phyloP scores from a whole-genome alignment of 2,888 invertebrate genomes.

The Drosophila conformis region DNA sequence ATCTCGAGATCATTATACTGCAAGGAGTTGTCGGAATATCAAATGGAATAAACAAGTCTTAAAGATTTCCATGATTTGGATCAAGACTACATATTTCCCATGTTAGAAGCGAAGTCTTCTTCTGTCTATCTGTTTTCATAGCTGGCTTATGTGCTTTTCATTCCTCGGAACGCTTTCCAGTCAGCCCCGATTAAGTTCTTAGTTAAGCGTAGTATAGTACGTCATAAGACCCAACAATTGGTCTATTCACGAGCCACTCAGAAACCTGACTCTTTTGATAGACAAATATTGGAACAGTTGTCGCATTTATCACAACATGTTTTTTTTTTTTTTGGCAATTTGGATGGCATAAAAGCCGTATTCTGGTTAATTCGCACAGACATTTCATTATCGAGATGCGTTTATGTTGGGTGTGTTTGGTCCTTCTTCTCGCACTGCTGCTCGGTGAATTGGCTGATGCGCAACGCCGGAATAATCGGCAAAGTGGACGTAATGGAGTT shows the following conservation, averaged over 20 bases:
- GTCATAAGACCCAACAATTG: conserved; percentile 46
- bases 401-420: conserved; percentile 51
- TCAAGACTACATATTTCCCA: neutral
- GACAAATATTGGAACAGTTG: conserved; percentile 65
- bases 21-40: neutral
- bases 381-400: conserved; percentile 53
- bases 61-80: neutral
- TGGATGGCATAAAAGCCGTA: conserved; percentile 45
- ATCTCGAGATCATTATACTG: neutral
- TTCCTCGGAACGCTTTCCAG: neutral
- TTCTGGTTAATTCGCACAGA: conserved; percentile 23
- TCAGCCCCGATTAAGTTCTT: conserved; percentile 4
- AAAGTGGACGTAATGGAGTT: neutral
- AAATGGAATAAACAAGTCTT: neutral
- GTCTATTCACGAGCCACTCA: conserved; percentile 16
- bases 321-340: conserved; percentile 31
- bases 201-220: conserved; percentile 14
- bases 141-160: neutral
- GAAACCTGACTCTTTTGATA: conserved; percentile 23
- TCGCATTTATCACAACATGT: neutral
- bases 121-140: neutral
- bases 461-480: neutral
- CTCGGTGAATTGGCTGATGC: conserved; percentile 29
- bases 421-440: conserved; percentile 42
- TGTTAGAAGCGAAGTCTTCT: neutral